Base-by-base conservation (phyloP, 37 sponge, comb jelly and placozoan genomes). In the Spongia lamella region DNA sequence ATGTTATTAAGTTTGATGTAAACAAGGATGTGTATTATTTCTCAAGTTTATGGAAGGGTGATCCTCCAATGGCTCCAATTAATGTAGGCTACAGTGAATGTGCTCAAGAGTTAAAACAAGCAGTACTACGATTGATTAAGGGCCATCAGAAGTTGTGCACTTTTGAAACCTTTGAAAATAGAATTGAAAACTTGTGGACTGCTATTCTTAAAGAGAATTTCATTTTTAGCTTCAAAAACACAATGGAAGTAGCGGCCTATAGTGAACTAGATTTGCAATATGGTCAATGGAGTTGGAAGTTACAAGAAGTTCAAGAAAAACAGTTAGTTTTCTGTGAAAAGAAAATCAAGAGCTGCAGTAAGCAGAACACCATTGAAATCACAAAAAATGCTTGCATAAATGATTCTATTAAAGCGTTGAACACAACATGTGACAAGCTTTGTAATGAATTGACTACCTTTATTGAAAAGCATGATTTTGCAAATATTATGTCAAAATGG, bases 41-140 rank as follows among this genome's bases (percentile, higher is more conserved):
- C 58, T 71, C 81, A 14, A 36, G 34, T 14, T 52, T 80, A 13
- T 80, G 70, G 70, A 70, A 80, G 17, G 81, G 81, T 38, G 64
- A 70, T 6, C 81, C 72, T 38, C 81, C 81, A 56, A 80, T 80
- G 81, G 61, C 81, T 26, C 70, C 65, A 11, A 51, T 70, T 1
- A 60, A 59, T 50, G n/a, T 50, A 38, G 81, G 63, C 25, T 80
- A 80, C 50, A 70, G 59, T 37, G 58, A 68, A 17, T 60, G 59
- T 38, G 63, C 81, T 30, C 37, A 43, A 50, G 43, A 11, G 1
- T 38, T 80, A 30, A 58, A 35, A 9, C 5, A 43, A 31, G 21
- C 81, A 30, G 33, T 63, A 34, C 33, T 63, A 4, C 17, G 29
- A 4, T 26, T 63, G 14, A 34, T 34, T 30, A 2, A 34, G 27